Evolutionary conservation across 2,113 vertebrate species (phyloP), one percentile per base, ranked within the genome.

Genomic region (Rhineura floridana): DNA sequence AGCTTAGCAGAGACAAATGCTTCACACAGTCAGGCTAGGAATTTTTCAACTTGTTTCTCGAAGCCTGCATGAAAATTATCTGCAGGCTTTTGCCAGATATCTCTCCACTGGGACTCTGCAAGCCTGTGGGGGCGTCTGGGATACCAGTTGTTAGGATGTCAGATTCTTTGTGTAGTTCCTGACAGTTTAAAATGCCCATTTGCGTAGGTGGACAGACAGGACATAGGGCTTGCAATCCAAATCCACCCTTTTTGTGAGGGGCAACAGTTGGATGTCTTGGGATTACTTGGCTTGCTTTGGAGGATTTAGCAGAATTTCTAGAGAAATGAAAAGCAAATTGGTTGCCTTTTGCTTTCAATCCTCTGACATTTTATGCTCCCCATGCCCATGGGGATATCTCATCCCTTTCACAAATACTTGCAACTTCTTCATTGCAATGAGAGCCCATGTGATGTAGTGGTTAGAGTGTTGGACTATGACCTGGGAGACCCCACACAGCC

Each of bases 1-100:
- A 95, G 93, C 95, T 95, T 90, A 90, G 94, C 87, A 93, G 95
- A 97, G 96, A 96, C 96, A 96, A 96, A 96, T 94, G 94, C 91
- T 94, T 93, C 91, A 93, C 91, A 90, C 87, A 95, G 90, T 95
- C 91, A 93, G 89, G 91, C 89, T 76, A 89, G 91, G 94, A 93
- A 93, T 95, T 96, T 95, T 92, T 84, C 81, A 91, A 88, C 87
- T 94, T 82, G 69, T 93, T 94, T 96, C 17, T 46, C 86, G 93
- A 93, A 93, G 85, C 83, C 83, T 87, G 84, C 90, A 52, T 90
- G 23, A 91, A 93, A 92, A 28, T 17, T 50, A 86, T 76, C 84
- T 59, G 89, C 81, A 89, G 91, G 90, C 90, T 78, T 89, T 3
- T 44, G 88, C 55, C 46, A 59, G 90, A 83, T 67, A 59, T 36